Evolutionary conservation across 1,140 invertebrate genomes (phyloP), one percentile per base, ranked within the genome.

Genomic region (Cotesia chilonis): DNA sequence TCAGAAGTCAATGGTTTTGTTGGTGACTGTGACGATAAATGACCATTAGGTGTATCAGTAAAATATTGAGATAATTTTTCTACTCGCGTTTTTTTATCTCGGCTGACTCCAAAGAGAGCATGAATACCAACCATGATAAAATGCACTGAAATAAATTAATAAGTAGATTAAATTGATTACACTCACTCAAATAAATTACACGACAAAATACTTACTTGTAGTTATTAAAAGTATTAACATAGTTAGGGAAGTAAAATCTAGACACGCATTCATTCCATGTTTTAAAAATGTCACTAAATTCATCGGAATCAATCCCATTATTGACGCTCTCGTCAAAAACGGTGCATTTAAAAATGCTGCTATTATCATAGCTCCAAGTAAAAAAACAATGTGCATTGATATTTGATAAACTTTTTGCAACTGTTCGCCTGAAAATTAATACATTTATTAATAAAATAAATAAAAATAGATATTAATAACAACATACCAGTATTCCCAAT

Each of bases 401-500:
- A 70, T 77, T 1, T 77, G 78, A 70, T 82, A 85, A 4, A 82
- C 66, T 78, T 66, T 81, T n/a, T 84, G 72, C 36, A 85, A 67
- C 74, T 83, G 79, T 68, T 85, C 81, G 37, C 81, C 86, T 85
- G 66, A 38, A 74, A 80, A 71, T 70, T 55, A 70, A 71, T 38
- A 38, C 6, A 74, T 52, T 41, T 1, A 28, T 12, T 17, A 57
- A 59, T 38, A 3, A 3, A 68, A 14, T 36, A 70, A 17, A 59
- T 52, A 72, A 76, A 60, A 55, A 65, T 54, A 67, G 63, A 70
- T 60, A 68, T 59, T 68, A 36, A n/a, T 63, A 55, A 70, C 60
- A 74, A 70, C 63, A 66, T 82, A 90, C 89, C 89, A 41, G 88
- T 86, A 69, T 88, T 88, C 37, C 88, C 90, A 12, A 91, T 80